phyloP scores from a whole-genome alignment of 92 coral and sea anemone genomes.

The Virgularia gustaviana region DNA sequence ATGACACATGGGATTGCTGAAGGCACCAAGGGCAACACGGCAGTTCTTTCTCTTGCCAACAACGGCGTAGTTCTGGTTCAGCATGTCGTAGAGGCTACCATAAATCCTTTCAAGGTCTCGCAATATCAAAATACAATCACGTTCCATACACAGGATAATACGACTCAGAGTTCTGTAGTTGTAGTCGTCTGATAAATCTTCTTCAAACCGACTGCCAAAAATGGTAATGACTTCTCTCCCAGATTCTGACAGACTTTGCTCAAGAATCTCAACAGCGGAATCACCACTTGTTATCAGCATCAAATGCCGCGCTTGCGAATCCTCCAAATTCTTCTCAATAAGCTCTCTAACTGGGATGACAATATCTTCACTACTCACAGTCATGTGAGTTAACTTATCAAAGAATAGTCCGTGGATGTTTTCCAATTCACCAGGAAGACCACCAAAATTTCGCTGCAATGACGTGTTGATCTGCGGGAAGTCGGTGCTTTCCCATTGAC shows the following conservation, averaged over 20 bases:
- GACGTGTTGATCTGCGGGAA: conserved; percentile 18
- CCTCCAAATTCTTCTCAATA: conserved; percentile 36
- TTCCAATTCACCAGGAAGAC: conserved; percentile 28
- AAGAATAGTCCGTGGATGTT: conserved; percentile 60
- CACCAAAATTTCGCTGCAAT: conserved; percentile 49
- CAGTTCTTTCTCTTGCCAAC: conserved; percentile 52
- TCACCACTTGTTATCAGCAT: conserved; percentile 48
- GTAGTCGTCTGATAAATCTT: conserved; percentile 49
- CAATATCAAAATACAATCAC: conserved; percentile 42
- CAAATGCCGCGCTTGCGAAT: conserved; percentile 41
- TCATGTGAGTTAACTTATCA: conserved; percentile 34
- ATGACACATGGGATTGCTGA: conserved; percentile 52
- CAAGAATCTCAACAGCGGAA: conserved; percentile 40
- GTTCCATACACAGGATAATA: conserved; percentile 48
- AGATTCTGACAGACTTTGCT: conserved; percentile 9
- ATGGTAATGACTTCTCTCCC: conserved; percentile 37
- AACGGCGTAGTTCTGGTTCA: conserved; percentile 49
- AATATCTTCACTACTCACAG: conserved; percentile 5
- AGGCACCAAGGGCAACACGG: conserved; percentile 51
- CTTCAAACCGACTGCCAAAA: conserved; percentile 47
- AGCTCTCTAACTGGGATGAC: conserved; percentile 44
- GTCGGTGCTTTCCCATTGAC: conserved; percentile 37
- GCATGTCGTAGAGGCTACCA: conserved; percentile 51
- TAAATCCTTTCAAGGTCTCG: conserved; percentile 47
- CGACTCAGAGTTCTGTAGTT: conserved; percentile 46